A percentile compares a stretch with the other conserved stretches of the same genome.
Evolutionary conservation across 1,140 invertebrate genomes (phyloP).

Genomic region (Carposina sasakii): DNA sequence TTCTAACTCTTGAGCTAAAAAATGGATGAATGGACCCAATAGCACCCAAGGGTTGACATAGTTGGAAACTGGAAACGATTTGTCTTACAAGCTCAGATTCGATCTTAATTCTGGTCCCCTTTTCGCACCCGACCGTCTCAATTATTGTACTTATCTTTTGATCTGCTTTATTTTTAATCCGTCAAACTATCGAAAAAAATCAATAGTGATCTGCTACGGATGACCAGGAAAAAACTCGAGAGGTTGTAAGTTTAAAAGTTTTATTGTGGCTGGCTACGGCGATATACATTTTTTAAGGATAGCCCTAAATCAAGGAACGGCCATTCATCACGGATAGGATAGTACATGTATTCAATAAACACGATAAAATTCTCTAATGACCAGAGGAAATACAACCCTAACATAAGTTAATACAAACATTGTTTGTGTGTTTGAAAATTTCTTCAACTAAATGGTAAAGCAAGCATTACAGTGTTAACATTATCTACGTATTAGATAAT

Average conservation of each 20-base stretch:
- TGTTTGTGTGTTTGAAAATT: constrained; percentile 17
- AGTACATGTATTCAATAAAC: constrained; percentile 34
- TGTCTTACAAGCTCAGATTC: constrained; percentile 59
- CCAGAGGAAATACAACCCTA: constrained; percentile 21
- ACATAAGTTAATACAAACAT: constrained; percentile 8
- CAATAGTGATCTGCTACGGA: no score
- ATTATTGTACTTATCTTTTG: constrained; percentile 38
- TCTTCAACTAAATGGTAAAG: constrained; percentile 40
- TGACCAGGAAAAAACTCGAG: no score
- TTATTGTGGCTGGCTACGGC: no score
- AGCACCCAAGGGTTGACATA: constrained; percentile 57
- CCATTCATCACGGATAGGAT: constrained; percentile 54
- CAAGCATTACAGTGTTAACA: constrained; percentile 52
- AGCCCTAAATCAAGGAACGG: constrained; percentile 49
- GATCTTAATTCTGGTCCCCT: constrained; percentile 48
- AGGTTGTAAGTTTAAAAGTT: no score
- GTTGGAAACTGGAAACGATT: constrained; percentile 49
- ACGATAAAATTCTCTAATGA: constrained; percentile 8
- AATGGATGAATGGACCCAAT: constrained; percentile 49
- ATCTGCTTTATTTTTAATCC: constrained; percentile 27
- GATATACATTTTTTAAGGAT: no score
- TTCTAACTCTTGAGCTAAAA: constrained; percentile 46
- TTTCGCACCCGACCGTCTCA: constrained; percentile 46
- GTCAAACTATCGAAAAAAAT: no score
- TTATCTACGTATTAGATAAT: no score